phyloP scores from a whole-genome alignment of 2,797 vertebrate species.

The Ctenosaura bakeri region DNA sequence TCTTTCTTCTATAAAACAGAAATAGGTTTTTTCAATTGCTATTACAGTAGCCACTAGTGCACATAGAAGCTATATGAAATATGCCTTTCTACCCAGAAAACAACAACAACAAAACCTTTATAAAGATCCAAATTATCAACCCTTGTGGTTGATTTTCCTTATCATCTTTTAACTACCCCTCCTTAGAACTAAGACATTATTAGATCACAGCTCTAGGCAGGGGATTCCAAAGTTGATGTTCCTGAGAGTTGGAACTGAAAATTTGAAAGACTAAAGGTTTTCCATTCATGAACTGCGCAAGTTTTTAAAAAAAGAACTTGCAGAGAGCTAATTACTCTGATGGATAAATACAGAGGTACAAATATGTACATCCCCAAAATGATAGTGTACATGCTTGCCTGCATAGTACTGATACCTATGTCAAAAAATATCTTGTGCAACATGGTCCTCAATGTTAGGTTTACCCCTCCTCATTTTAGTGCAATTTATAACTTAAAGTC shows the following conservation, averaged over 20 bases:
- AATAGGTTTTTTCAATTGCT: background rate
- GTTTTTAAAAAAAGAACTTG: background rate
- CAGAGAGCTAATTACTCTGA: background rate
- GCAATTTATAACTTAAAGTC: background rate
- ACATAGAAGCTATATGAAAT: background rate
- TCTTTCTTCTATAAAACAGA: background rate
- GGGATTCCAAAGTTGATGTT: no score
- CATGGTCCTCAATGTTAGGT: background rate
- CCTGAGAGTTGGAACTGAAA: no score
- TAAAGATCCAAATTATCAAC: background rate
- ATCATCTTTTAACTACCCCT: background rate
- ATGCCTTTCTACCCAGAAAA: background rate
- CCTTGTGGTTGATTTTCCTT: background rate
- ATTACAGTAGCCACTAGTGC: slow-evolving; percentile 4
- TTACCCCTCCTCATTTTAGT: background rate
- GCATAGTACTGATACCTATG: background rate
- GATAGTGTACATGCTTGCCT: no score
- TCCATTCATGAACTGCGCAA: no score
- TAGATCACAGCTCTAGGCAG: no score
- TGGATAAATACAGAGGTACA: background rate
- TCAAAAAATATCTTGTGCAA: background rate
- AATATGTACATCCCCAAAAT: background rate
- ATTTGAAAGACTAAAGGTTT: no score
- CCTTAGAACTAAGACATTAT: background rate
- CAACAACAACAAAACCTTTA: background rate